phyloP scores from a whole-genome alignment of 2,888 invertebrate species.

The Cosmia trapezina region DNA sequence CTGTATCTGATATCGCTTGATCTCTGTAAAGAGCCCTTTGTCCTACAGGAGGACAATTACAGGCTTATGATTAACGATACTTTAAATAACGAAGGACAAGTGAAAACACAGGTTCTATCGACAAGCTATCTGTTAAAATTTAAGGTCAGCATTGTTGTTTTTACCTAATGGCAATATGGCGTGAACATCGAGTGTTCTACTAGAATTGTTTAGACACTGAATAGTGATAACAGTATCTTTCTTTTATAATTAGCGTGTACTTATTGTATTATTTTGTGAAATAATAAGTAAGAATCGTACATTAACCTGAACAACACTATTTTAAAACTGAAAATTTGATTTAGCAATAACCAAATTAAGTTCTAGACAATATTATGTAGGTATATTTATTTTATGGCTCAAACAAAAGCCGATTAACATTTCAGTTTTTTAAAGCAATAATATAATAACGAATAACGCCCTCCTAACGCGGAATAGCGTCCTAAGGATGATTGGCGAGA shows the following conservation, averaged over 20 bases:
- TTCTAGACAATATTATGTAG: no score
- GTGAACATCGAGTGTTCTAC: constrained; percentile 44
- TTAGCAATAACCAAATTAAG: neutral
- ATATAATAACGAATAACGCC: no score
- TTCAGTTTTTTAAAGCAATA: neutral
- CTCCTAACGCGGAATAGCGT: no score
- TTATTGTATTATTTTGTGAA: constrained; percentile 4
- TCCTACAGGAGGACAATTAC: neutral
- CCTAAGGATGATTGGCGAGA: no score
- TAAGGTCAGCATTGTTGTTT: constrained; percentile 36
- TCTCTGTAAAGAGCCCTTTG: neutral
- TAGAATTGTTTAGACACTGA: constrained; percentile 28
- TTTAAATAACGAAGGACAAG: constrained; percentile 34
- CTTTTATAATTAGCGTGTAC: neutral
- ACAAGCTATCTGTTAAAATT: constrained; percentile 26
- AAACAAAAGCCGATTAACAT: neutral
- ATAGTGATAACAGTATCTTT: constrained; percentile 26
- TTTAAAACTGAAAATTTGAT: neutral
- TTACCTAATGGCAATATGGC: constrained; percentile 55
- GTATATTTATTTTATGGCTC: neutral
- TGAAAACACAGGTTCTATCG: constrained; percentile 31
- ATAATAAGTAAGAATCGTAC: neutral
- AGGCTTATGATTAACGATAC: constrained; percentile 17
- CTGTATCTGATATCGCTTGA: neutral
- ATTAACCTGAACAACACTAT: neutral